Percentiles rank a stretch among this genome's conserved stretches.
phyloP scores from a whole-genome alignment of 2,113 vertebrate species.

The Dermatemys mawii region DNA sequence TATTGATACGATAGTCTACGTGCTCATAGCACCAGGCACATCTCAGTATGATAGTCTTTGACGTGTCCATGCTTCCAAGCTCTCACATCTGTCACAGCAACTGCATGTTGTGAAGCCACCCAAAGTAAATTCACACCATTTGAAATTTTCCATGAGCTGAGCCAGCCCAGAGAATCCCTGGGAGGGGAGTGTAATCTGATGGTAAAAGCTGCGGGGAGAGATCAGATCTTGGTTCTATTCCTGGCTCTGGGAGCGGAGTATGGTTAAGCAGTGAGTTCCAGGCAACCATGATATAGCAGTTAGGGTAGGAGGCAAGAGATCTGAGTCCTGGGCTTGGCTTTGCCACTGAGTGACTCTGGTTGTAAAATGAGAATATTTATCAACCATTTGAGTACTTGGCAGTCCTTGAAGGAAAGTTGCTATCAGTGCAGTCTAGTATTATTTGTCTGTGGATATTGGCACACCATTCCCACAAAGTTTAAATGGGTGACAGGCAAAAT shows the following conservation, averaged over 20 bases:
- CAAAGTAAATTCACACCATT: background rate
- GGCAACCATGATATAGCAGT: accelerated
- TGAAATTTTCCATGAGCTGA: background rate
- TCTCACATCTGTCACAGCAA: background rate
- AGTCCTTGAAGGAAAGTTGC: background rate
- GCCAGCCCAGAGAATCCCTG: background rate
- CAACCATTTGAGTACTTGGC: background rate
- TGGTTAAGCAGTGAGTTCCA: accelerated
- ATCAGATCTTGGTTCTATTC: background rate
- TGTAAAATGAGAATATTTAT: background rate
- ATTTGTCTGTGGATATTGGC: background rate
- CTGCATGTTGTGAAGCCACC: background rate
- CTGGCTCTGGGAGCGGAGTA: accelerated
- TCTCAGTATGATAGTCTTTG: background rate
- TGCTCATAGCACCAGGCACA: background rate
- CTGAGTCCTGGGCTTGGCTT: background rate
- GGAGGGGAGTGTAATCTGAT: background rate
- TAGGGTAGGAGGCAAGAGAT: accelerated
- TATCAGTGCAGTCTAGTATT: background rate
- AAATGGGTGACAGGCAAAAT: conserved; percentile 5
- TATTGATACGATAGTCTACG: background rate
- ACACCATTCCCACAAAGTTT: background rate
- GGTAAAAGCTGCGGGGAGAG: background rate
- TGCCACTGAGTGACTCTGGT: accelerated
- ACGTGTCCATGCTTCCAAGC: background rate